A percentile compares a stretch with the other conserved stretches of the same genome.
Conservation (phyloP, 2,888 invertebrate species). For the Pyralis farinalis region DNA sequence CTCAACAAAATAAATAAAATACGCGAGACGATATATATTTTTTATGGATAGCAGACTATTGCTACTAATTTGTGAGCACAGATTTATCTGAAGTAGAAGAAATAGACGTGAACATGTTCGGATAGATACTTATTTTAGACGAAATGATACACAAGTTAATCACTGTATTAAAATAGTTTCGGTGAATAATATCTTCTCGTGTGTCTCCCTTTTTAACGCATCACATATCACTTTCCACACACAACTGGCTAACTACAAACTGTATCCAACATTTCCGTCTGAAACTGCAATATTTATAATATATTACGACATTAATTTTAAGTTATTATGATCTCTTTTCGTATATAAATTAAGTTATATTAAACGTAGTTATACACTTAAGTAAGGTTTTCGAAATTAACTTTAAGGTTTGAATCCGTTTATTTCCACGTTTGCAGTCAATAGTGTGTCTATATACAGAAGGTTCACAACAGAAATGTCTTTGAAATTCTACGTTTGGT, state of each 20-base stretch:
- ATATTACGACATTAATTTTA: conserved; percentile 47
- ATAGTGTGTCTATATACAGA: conserved; percentile 9
- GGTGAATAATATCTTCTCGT: neutral
- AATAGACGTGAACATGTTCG: no score
- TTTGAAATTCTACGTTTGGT: conserved; percentile 33
- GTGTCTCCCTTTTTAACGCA: neutral
- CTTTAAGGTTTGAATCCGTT: conserved; percentile 24
- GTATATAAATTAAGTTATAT: conserved; percentile 66
- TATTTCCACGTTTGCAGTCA: conserved; percentile 5
- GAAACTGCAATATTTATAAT: conserved; percentile 52
- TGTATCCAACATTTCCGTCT: conserved; percentile 15
- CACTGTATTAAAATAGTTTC: neutral
- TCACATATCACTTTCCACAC: conserved; percentile 2
- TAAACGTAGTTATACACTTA: conserved; percentile 25
- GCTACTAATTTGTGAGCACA: no score
- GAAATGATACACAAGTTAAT: neutral
- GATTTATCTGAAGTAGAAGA: no score
- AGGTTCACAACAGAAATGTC: conserved; percentile 46
- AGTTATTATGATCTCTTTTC: conserved; percentile 80
- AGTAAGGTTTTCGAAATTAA: conserved; percentile 30
- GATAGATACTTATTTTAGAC: no score
- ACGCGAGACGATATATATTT: no score
- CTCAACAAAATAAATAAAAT: no score
- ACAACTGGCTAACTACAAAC: neutral
- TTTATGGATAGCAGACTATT: no score